phyloP scores from a whole-genome alignment of 2,797 vertebrate genomes.

The Hapalemur alaotrensis region DNA sequence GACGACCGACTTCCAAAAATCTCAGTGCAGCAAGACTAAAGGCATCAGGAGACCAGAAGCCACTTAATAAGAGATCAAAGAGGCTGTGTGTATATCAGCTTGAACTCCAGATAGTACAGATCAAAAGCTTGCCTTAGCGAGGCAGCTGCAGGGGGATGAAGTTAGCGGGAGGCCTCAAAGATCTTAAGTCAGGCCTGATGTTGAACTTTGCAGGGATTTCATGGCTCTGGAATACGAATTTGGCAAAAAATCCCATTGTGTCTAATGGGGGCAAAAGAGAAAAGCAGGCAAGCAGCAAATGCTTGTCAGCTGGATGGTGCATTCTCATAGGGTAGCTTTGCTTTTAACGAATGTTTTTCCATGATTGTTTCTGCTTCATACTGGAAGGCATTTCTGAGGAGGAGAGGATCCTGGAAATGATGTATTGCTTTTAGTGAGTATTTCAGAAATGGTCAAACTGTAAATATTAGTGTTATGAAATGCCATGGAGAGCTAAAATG shows the following conservation, averaged over 20 bases:
- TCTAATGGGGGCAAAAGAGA: constrained; percentile 6
- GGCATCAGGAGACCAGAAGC: constrained; percentile 73
- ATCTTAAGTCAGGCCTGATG: constrained; percentile 44
- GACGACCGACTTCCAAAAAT: constrained; percentile 50
- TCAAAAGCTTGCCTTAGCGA: constrained; percentile 50
- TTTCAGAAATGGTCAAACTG: constrained; percentile 64
- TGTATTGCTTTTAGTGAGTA: constrained; percentile 41
- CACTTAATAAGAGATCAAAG: constrained; percentile 79
- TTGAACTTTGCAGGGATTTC: constrained; percentile 16
- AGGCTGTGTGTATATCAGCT: constrained; percentile 65
- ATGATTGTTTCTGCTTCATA: neutral
- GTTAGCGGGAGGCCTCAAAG: constrained; percentile 11
- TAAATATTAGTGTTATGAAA: neutral
- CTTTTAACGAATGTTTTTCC: neutral
- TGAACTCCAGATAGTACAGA: constrained; percentile 49
- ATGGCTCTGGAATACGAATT: constrained; percentile 38
- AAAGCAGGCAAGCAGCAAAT: neutral
- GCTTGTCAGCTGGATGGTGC: neutral
- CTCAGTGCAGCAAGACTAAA: constrained; percentile 59
- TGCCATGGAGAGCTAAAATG: neutral
- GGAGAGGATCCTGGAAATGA: constrained; percentile 15
- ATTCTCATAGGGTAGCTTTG: neutral
- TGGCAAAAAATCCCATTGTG: constrained; percentile 42
- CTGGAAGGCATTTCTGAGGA: constrained; percentile 52
- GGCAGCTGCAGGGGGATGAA: constrained; percentile 45